Conservation (phyloP, 1,140 invertebrate genomes). For the Apocrypta bakeri region DNA sequence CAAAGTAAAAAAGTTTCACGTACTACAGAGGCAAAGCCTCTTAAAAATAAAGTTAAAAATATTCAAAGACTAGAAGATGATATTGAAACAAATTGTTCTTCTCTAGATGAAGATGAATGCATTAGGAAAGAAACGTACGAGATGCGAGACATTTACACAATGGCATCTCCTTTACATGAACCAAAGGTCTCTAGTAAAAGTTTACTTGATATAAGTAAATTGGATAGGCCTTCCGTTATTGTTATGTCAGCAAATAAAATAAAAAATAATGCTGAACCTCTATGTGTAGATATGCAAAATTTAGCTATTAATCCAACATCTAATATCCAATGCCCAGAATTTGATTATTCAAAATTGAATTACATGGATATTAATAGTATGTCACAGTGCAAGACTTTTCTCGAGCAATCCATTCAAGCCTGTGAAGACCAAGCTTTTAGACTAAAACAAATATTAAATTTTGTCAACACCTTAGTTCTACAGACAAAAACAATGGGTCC, state of each 20-base stretch:
- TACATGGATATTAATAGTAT: conserved; percentile 15
- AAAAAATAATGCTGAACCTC: conserved; percentile 1
- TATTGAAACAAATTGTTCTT: conserved; percentile 23
- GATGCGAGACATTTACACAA: conserved; percentile 28
- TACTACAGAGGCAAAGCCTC: conserved; percentile 3
- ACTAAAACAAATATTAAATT: conserved; percentile 45
- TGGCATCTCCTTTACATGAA: conserved; percentile 21
- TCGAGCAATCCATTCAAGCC: conserved; percentile 44
- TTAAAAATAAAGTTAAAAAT: conserved; percentile 11
- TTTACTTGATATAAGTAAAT: conserved; percentile 7
- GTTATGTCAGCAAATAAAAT: conserved; percentile 23
- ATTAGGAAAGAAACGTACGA: neutral
- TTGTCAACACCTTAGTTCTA: conserved; percentile 23
- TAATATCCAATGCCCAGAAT: neutral
- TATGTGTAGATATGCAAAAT: conserved; percentile 24
- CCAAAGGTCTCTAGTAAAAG: neutral
- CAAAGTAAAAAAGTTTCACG: neutral
- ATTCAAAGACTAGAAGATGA: neutral
- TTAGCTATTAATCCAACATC: neutral
- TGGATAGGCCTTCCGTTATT: conserved; percentile 47
- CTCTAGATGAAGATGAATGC: neutral
- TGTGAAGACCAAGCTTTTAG: conserved; percentile 37
- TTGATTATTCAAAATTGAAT: conserved; percentile 6
- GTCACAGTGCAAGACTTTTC: conserved; percentile 25
- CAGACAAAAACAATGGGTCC: neutral